Base-by-base conservation (phyloP, 1,140 invertebrate genomes). In the Hylaeus volcanicus region DNA sequence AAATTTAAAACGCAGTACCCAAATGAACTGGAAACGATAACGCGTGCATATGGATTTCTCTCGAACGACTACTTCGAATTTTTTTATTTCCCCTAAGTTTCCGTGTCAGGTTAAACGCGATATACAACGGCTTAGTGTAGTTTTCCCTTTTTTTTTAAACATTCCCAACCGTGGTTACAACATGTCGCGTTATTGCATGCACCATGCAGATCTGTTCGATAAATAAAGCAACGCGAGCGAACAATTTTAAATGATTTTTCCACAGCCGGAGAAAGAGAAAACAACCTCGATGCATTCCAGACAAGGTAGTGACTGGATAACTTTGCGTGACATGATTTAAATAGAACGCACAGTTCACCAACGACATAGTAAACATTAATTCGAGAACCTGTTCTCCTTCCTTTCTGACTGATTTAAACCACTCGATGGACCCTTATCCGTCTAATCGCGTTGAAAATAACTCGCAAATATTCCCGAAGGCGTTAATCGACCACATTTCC, bases 221-320 rank as follows among this genome's bases (percentile, higher is more conserved):
- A 41, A 58, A 43, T 58, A 41, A 76, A 45, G 70, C 37, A 48
- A 37, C 37, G 11, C 51, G 51, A 51, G 51, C 51, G 9, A 51
- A 51, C 5, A 64, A 77, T 53, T 72, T 26, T n/a, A 65, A 79
- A 55, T 53, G 26, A 68, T 12, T n/a, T 14, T 53, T 1, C 11
- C 9, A n/a, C 14, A 45, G 2, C 14, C 63, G 37, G 55, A 26
- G 12, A 55, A 63, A 74, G 74, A 74, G 45, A 75, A 48, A 83
- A 71, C 82, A 85, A 82, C 85, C 89, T 89, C 83, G 85, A 55
- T 61, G 74, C 78, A 90, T 91, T 88, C 86, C 87, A 85, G 83
- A 73, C 89, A 89, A 90, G 87, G 88, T 90, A 84, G 74, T 74
- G 63, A 81, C 66, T 26, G 74, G 56, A 51, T 53, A 60, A 48